Evolutionary conservation across 2,888 invertebrate species (phyloP), one percentile per base, ranked within the genome.

Genomic region (Xylota segnis): DNA sequence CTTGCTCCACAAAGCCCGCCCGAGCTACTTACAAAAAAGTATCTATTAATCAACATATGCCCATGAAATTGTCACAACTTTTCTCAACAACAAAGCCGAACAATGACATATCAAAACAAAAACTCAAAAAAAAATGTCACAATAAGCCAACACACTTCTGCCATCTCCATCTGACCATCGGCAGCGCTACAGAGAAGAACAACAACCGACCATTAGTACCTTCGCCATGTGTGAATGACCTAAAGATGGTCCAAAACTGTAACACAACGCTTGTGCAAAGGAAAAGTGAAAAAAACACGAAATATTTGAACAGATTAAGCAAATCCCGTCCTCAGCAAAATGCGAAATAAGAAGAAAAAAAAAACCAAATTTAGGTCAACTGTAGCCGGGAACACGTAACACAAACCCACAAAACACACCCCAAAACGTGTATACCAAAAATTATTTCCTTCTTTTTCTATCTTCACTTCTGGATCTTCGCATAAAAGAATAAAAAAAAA

Each of bases 361-460:
- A 52, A 14, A 59, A 40, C 43, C 71, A 45, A 65, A 81, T 75
- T 81, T 84, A 76, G 84, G 84, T 84, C 84, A 81, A 81, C 84
- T 65, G 59, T 65, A 63, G 70, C 81, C 75, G 65, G 75, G 81
- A 81, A 81, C 65, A 71, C 70, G 52, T 61, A 70, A 37, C 59
- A 63, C 75, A 68, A 68, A 70, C 72, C 68, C 75, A 70, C 77
- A 83, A 84, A 84, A 84, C 81, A 81, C 84, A 84, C 84, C 84
- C 84, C 81, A 75, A 84, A 84, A 84, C 81, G 81, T 84, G 81
- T 84, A 84, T 81, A 84, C 75, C 71, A 63, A 76, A 50, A 83
- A 79, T 52, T 70, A 54, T 70, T 75, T 65, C 70, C 37, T 65
- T 71, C 27, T 40, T 63, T 75, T 54, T 32, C 37, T 27, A 9